Evolutionary conservation across 1,140 invertebrate genomes (phyloP).

Genomic region (Eufriesea mexicana): DNA sequence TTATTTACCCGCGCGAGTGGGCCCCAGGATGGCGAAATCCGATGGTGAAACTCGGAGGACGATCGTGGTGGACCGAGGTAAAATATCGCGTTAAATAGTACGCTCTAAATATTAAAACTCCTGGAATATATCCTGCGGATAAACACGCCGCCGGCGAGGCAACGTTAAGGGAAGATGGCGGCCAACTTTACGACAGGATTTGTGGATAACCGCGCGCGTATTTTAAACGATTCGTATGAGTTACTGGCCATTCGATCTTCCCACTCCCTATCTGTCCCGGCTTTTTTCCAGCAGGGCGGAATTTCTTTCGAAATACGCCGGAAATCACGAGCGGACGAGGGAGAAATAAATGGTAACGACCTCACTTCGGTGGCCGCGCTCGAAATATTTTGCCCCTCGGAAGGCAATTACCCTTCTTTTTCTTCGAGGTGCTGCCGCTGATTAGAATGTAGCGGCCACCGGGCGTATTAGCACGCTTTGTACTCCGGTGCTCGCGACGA

Average conservation of each 20-base stretch:
- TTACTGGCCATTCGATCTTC: background rate
- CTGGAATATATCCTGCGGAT: background rate
- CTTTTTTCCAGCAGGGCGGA: background rate
- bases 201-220: conserved; percentile 4
- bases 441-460: background rate
- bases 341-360: background rate
- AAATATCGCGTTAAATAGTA: background rate
- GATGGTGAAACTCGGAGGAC: background rate
- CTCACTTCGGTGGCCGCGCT: background rate
- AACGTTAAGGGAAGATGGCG: conserved; percentile 1
- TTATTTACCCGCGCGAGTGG: too few relatives aligned
- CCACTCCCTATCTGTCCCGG: background rate
- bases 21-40: too few relatives aligned
- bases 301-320: background rate
- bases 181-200: conserved; percentile 15
- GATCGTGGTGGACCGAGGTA: background rate
- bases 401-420: background rate
- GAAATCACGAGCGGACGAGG: background rate
- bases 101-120: background rate
- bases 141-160: background rate
- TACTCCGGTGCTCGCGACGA: background rate
- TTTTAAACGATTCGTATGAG: conserved; percentile 25
- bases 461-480: background rate
- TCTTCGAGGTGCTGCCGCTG: background rate
- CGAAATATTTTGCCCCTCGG: too few relatives aligned